phyloP scores from a whole-genome alignment of 2,888 invertebrate genomes.

The Trichacis sp. region DNA sequence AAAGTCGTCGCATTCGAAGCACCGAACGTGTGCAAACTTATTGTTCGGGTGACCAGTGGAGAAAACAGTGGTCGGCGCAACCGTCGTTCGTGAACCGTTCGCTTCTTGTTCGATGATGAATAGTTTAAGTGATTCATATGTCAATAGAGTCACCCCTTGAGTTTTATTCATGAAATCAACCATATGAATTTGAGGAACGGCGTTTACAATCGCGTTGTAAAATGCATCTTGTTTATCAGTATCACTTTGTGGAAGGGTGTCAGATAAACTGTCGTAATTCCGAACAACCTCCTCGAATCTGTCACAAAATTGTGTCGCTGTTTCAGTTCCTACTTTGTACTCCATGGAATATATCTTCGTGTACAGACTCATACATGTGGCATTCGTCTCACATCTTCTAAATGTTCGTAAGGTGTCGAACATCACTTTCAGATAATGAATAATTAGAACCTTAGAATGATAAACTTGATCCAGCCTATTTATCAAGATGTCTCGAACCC shows the following conservation, averaged over 20 bases:
- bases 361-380: slow-evolving; percentile 28
- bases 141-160: too few species aligned
- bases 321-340: slow-evolving; percentile 27
- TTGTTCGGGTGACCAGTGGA: too few species aligned
- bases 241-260: background rate
- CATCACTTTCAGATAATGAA: slow-evolving; percentile 38
- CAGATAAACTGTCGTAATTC: background rate
- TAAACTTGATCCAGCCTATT: slow-evolving; percentile 37
- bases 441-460: slow-evolving; percentile 33
- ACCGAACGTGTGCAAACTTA: too few species aligned
- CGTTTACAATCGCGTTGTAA: background rate
- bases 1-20: too few species aligned
- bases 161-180: too few species aligned
- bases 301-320: slow-evolving; percentile 32
- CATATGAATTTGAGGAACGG: background rate
- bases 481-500: slow-evolving; percentile 44
- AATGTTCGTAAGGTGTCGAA: slow-evolving; percentile 35
- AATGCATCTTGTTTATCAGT: background rate
- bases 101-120: background rate
- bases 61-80: too few species aligned
- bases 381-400: slow-evolving; percentile 36
- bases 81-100: background rate
- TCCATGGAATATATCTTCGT: slow-evolving; percentile 34
- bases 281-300: slow-evolving; percentile 29
- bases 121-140: too few species aligned